These are phyloP conservation scores for Ophthalmotilapia sp. DNA, from an alignment of 2,113 vertebrate species.

Conservation along the genomic window DNA sequence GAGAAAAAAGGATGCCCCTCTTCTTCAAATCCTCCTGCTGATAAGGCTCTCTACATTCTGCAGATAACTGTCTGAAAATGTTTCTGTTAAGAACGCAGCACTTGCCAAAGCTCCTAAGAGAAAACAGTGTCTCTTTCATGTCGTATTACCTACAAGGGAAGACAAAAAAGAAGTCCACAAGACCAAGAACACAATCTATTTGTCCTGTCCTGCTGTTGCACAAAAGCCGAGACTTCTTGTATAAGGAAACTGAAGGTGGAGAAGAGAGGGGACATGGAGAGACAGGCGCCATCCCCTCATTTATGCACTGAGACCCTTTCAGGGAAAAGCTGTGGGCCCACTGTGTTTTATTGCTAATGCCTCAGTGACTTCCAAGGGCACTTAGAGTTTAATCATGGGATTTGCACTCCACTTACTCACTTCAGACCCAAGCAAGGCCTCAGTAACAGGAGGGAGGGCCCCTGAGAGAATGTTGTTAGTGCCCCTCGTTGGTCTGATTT, in stretches of 20 bases:
- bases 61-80: not conserved
- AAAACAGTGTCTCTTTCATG: not conserved
- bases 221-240: constrained; percentile 21
- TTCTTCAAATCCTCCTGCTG: not conserved
- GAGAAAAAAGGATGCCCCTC: accelerated
- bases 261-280: constrained; percentile 18
- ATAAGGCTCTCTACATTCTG: not conserved
- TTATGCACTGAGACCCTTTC: constrained; percentile 37
- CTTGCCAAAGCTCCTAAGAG: not conserved
- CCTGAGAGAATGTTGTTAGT: constrained; percentile 21
- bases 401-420: constrained; percentile 49
- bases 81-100: not conserved
- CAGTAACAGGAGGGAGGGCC: not conserved
- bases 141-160: not conserved
- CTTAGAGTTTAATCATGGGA: constrained; percentile 53
- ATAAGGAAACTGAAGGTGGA: constrained; percentile 15
- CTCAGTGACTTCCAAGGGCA: constrained; percentile 58
- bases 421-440: constrained; percentile 46
- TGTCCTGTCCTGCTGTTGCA: constrained; percentile 12
- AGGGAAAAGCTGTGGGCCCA: constrained; percentile 34
- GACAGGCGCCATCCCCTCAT: constrained; percentile 45
- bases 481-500: constrained; percentile 58
- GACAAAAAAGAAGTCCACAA: constrained; percentile 22
- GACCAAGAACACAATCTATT: not conserved
- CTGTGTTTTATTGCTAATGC: constrained; percentile 67